Evolutionary conservation across 2,888 invertebrate species (phyloP).

Genomic region (Syritta pipiens): DNA sequence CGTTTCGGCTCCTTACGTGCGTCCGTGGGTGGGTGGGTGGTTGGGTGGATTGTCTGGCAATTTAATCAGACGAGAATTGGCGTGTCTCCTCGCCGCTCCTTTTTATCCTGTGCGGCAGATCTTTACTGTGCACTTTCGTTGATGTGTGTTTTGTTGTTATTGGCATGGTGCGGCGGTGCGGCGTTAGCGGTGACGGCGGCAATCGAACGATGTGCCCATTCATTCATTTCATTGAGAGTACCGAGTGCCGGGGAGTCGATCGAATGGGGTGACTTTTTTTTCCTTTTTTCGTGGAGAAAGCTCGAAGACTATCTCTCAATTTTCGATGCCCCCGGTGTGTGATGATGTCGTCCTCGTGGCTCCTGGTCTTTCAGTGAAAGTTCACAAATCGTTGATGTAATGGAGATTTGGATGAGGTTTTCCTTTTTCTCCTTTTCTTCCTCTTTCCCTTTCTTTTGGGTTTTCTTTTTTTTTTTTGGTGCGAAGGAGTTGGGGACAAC

Average conservation of each 20-base stretch:
- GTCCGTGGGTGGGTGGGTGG: constrained; percentile 5
- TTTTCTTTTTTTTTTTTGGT: constrained; percentile 4
- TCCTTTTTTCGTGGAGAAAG: too few species aligned
- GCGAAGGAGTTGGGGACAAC: constrained; percentile 26
- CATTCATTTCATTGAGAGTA: constrained; percentile 48
- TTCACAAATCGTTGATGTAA: constrained; percentile 64
- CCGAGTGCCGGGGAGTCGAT: constrained; percentile 36
- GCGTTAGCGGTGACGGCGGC: neutral
- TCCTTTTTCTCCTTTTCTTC: too few species aligned
- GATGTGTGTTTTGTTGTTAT: constrained; percentile 45
- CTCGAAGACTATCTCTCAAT: constrained; percentile 40
- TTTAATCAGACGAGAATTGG: constrained; percentile 57
- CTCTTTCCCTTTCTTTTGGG: constrained; percentile 29
- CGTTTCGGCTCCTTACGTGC: constrained; percentile 32
- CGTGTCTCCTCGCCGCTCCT: constrained; percentile 16
- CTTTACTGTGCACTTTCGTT: constrained; percentile 42
- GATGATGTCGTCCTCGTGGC: constrained; percentile 15
- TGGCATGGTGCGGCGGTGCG: constrained; percentile 22
- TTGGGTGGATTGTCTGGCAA: constrained; percentile 49
- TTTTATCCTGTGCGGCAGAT: constrained; percentile 30
- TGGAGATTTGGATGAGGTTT: constrained; percentile 35
- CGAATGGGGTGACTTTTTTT: constrained; percentile 41
- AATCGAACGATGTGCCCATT: constrained; percentile 42
- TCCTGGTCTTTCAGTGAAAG: constrained; percentile 32
- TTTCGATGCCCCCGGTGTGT: too few species aligned